Evolutionary conservation across 2,113 vertebrate genomes (phyloP).

Genomic region (Ictalurus punctatus): DNA sequence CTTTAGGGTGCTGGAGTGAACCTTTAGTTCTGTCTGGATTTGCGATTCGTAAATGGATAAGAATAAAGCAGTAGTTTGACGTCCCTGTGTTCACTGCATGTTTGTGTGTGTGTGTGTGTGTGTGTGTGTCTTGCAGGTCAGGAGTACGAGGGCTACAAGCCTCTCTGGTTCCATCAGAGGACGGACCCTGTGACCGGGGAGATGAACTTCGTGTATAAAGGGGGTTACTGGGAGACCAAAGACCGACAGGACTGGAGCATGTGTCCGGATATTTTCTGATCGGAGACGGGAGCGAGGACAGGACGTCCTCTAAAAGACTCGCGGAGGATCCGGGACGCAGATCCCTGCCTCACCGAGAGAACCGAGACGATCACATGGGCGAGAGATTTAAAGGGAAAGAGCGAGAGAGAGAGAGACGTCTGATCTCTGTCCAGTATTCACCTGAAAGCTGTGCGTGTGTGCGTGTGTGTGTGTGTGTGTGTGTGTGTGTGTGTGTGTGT

Average conservation of each 20-base stretch:
- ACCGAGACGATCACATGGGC: background rate
- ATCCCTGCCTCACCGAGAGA: background rate
- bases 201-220: constrained; percentile 87
- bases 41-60: background rate
- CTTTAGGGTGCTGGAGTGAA: background rate
- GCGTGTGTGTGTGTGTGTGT: background rate
- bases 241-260: constrained; percentile 87
- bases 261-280: constrained; percentile 92
- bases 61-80: background rate
- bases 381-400: background rate
- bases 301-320: background rate
- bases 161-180: constrained; percentile 92
- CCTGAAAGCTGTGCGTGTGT: constrained; percentile 24
- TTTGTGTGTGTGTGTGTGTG: constrained; percentile 12
- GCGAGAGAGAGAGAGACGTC: background rate
- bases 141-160: constrained; percentile 83
- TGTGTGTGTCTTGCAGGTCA: constrained; percentile 72
- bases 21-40: background rate
- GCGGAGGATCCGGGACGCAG: background rate
- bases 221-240: constrained; percentile 97
- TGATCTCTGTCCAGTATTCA: constrained; percentile 7
- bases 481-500: constrained; percentile 10
- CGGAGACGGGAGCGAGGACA: background rate
- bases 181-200: constrained; percentile 85
- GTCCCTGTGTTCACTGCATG: background rate